These are phyloP conservation scores for Sebastes matsubarae DNA, from an alignment of 2,797 vertebrate genomes.

Conservation along the genomic window DNA sequence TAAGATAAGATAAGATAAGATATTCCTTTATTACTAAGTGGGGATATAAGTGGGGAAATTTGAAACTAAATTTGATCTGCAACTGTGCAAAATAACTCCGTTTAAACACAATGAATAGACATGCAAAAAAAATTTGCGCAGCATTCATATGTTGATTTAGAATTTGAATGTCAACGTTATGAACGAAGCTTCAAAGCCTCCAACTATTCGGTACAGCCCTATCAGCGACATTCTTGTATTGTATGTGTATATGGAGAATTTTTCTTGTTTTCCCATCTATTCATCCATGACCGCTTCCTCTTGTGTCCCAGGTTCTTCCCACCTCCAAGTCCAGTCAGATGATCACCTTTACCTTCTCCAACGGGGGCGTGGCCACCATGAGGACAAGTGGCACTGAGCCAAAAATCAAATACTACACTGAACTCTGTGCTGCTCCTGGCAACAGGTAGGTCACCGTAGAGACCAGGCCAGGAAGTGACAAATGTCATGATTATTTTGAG, in stretches of 20 bases:
- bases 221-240: not conserved
- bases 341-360: conserved; percentile 96
- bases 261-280: not conserved
- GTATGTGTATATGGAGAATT: not conserved
- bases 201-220: too few species aligned
- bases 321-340: conserved; percentile 96
- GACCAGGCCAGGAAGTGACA: too few species aligned
- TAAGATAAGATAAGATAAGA: too few species aligned
- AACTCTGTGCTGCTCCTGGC: conserved; percentile 94
- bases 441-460: conserved; percentile 86
- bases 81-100: too few species aligned
- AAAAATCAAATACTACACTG: conserved; percentile 98
- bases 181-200: too few species aligned
- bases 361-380: conserved; percentile 95
- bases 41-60: too few species aligned
- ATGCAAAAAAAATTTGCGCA: too few species aligned
- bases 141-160: too few species aligned
- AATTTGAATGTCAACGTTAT: too few species aligned
- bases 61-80: too few species aligned
- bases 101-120: too few species aligned
- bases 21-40: too few species aligned
- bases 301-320: conserved; percentile 87
- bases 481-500: not conserved
- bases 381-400: conserved; percentile 97
- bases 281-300: not conserved